Evolutionary conservation across 2,797 vertebrate genomes (phyloP).

Genomic region (Mycteria americana): DNA sequence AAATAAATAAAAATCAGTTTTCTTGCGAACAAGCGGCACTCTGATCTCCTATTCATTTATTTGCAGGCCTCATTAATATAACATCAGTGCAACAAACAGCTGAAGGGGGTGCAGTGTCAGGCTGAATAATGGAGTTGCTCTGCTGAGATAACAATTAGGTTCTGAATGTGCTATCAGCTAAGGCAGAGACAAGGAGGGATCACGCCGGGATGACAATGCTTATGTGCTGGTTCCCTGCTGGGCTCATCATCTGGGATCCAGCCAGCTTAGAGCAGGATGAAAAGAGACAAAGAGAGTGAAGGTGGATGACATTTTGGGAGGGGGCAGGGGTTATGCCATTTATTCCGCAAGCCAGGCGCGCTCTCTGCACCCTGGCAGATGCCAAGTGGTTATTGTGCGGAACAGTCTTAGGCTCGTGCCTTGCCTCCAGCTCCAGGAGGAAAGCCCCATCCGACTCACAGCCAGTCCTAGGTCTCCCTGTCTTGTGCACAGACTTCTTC

Average conservation of each 20-base stretch:
- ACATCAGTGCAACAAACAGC: constrained; percentile 82
- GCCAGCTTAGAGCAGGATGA: not conserved
- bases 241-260: constrained; percentile 46
- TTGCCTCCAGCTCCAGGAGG: not conserved
- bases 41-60: constrained; percentile 76
- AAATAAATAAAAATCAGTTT: constrained; percentile 72
- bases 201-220: constrained; percentile 53
- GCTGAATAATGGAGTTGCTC: constrained; percentile 80
- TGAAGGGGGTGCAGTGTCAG: constrained; percentile 75
- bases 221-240: constrained; percentile 48
- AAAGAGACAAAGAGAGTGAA: not conserved
- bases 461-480: not conserved
- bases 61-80: constrained; percentile 81
- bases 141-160: constrained; percentile 81
- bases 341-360: not conserved
- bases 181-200: constrained; percentile 67
- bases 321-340: not conserved
- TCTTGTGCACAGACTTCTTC: not conserved
- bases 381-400: not conserved
- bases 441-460: not conserved
- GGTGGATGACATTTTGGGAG: not conserved
- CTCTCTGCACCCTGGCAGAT: not conserved
- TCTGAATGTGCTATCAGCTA: constrained; percentile 76
- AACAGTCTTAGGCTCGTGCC: not conserved
- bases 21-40: constrained; percentile 65